Conservation (phyloP, 2,113 vertebrate species). For the Ornithorhynchus anatinus region DNA sequence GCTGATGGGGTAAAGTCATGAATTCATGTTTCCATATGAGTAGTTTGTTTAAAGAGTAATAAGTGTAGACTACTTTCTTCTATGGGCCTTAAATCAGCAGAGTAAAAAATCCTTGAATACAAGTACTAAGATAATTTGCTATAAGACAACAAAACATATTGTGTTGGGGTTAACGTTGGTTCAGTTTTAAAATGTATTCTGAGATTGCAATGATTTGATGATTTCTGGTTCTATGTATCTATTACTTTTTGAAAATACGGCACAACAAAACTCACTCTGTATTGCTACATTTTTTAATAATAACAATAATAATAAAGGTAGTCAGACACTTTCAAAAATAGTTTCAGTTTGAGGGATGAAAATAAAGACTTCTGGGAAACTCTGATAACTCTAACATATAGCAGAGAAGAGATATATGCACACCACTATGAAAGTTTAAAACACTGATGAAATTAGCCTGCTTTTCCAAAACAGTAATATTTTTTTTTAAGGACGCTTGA, state of each 20-base stretch:
- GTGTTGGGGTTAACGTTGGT: constrained; percentile 39
- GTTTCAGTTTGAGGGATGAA: constrained; percentile 39
- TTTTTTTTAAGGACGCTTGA: constrained; percentile 63
- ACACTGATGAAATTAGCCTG: constrained; percentile 80
- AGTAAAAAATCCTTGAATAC: constrained; percentile 33
- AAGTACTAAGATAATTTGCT: constrained; percentile 30
- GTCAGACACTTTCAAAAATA: constrained; percentile 59
- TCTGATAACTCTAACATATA: constrained; percentile 82
- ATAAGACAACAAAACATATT: constrained; percentile 23
- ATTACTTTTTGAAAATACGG: constrained; percentile 10
- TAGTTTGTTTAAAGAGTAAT: constrained; percentile 25
- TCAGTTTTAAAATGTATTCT: constrained; percentile 38
- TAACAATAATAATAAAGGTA: not conserved
- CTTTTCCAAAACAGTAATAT: constrained; percentile 66
- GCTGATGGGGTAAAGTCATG: no score
- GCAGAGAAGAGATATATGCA: constrained; percentile 83
- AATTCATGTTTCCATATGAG: not conserved
- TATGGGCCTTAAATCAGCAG: constrained; percentile 27
- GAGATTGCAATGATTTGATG: constrained; percentile 7
- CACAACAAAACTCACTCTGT: not conserved
- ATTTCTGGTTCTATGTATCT: not conserved
- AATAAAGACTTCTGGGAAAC: constrained; percentile 80
- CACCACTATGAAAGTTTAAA: constrained; percentile 82
- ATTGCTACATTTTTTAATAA: constrained; percentile 22
- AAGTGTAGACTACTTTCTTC: constrained; percentile 26